phyloP scores from a whole-genome alignment of 2,888 invertebrate genomes.

The Drosophila bunnanda region DNA sequence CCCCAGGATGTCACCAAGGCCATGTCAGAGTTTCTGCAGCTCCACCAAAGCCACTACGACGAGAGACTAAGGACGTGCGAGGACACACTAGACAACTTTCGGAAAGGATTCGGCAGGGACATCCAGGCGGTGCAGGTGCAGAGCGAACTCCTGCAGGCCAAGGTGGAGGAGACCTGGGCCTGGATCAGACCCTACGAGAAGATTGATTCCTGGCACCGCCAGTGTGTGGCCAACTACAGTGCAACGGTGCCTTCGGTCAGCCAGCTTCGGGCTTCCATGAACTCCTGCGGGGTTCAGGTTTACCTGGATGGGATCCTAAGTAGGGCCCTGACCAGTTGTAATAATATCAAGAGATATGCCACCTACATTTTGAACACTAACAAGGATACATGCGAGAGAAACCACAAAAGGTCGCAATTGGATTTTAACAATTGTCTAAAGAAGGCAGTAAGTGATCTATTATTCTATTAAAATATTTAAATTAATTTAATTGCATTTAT shows the following conservation, averaged over 20 bases:
- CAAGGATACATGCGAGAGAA: constrained; percentile 4
- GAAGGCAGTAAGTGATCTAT: background rate
- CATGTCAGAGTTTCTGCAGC: constrained; percentile 10
- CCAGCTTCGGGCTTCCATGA: constrained; percentile 7
- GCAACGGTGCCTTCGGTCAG: constrained; percentile 2
- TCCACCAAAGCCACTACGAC: constrained; percentile 13
- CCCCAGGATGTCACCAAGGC: constrained; percentile 12
- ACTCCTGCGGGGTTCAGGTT: background rate
- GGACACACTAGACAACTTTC: constrained; percentile 2
- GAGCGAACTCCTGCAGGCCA: constrained; percentile 1
- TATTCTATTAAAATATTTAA: background rate
- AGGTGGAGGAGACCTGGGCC: constrained; percentile 16
- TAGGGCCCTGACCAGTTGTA: background rate
- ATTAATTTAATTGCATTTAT: background rate
- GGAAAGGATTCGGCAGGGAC: background rate
- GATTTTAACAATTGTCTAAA: background rate
- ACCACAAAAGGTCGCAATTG: background rate
- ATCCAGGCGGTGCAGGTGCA: constrained; percentile 2
- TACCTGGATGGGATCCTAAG: constrained; percentile 1
- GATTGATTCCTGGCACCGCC: constrained; percentile 19
- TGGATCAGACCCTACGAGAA: constrained; percentile 14
- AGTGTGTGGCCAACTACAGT: constrained; percentile 21
- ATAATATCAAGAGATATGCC: constrained; percentile 6
- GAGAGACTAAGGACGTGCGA: constrained; percentile 8
- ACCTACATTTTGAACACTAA: background rate